Evolutionary conservation across 2,113 vertebrate species (phyloP).

Genomic region (Myotis lucifugus): DNA sequence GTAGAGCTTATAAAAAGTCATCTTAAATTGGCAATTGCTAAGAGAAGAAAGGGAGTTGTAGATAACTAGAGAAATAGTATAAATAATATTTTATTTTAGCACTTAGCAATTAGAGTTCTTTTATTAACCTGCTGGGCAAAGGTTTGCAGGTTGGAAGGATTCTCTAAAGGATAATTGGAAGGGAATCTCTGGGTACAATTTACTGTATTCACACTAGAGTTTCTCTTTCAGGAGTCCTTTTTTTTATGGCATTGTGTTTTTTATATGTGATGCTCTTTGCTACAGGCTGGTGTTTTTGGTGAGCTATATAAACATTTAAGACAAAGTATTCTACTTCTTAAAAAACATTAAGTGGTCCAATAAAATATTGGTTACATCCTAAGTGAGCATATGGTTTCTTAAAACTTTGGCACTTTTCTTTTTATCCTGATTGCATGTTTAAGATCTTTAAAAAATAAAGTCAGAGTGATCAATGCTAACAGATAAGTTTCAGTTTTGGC

Average conservation of each 20-base stretch:
- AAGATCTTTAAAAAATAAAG: slow-evolving; percentile 44
- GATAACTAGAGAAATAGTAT: neutral
- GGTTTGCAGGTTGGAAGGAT: neutral
- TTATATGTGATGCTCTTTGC: slow-evolving; percentile 4
- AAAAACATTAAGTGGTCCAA: neutral
- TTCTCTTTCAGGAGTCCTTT: neutral
- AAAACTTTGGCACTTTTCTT: slow-evolving; percentile 33
- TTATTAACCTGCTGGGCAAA: neutral
- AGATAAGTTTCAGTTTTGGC: neutral
- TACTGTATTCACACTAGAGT: slow-evolving; percentile 3
- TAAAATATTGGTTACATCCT: slow-evolving; percentile 8
- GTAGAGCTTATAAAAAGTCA: slow-evolving; percentile 41
- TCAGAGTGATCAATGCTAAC: slow-evolving; percentile 16
- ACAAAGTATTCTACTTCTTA: neutral
- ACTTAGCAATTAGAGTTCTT: neutral
- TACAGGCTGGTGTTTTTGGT: neutral
- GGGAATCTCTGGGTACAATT: neutral
- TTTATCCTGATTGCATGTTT: slow-evolving; percentile 8
- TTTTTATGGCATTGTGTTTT: slow-evolving; percentile 49
- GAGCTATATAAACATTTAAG: slow-evolving; percentile 1
- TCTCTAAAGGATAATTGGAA: neutral
- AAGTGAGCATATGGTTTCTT: slow-evolving; percentile 4
- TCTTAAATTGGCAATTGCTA: slow-evolving; percentile 7
- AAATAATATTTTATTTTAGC: slow-evolving; percentile 33
- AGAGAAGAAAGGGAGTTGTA: neutral